phyloP scores from a whole-genome alignment of 2,888 invertebrate species.

The Plagiodera versicolora region DNA sequence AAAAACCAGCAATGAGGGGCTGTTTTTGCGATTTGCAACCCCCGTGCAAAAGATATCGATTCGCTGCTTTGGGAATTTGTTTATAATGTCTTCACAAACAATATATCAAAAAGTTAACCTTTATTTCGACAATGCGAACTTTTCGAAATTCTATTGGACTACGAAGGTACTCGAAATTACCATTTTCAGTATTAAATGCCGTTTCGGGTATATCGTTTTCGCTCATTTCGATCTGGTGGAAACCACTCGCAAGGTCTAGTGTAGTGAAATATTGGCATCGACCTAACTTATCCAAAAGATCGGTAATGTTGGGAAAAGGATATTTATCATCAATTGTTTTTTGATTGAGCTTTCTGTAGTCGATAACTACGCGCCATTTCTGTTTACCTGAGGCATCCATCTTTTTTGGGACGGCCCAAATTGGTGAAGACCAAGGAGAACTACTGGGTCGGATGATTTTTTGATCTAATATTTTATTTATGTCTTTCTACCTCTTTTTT shows the following conservation, averaged over 20 bases:
- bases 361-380: too few species aligned
- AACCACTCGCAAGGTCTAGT: constrained; percentile 19
- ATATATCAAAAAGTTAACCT: too few species aligned
- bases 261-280: constrained; percentile 14
- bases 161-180: constrained; percentile 13
- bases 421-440: constrained; percentile 20
- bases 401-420: constrained; percentile 24
- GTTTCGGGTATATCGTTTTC: constrained; percentile 19
- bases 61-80: too few species aligned
- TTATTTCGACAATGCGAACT: too few species aligned
- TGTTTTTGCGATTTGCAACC: too few species aligned
- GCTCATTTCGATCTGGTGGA: constrained; percentile 28
- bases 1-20: too few species aligned
- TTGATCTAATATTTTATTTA: constrained; percentile 18
- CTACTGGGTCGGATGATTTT: constrained; percentile 17
- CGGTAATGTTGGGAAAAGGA: constrained; percentile 13
- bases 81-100: too few species aligned
- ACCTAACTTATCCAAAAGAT: constrained; percentile 16
- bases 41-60: too few species aligned
- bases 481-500: constrained; percentile 33
- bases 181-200: constrained; percentile 20
- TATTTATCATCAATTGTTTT: constrained; percentile 16
- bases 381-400: constrained; percentile 20
- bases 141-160: too few species aligned
- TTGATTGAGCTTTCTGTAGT: constrained; percentile 13